Evolutionary conservation across 1,140 invertebrate species (phyloP), one percentile per base, ranked within the genome.

Genomic region (Polyergus mexicanus): DNA sequence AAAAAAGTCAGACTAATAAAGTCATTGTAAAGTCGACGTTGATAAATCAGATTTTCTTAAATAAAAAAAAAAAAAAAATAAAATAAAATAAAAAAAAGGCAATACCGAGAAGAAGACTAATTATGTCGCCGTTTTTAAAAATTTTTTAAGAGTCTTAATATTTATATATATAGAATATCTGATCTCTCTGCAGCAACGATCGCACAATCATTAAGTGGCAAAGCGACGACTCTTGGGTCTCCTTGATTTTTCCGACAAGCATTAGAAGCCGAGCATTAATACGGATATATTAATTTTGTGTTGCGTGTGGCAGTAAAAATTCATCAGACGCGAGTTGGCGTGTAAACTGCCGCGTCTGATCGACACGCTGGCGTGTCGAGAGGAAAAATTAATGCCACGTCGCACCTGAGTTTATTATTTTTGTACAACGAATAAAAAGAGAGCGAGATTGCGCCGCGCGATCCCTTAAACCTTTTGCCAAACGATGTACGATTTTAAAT

Each of bases 371-470:
- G 68, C 78, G 68, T 68, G 68, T 83, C 78, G 35, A 22, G 16
- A 32, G 1, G 3, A 32, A 28, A 65, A 77, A 66, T 32, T 85
- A 58, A 38, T 69, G 51, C 47, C 44, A 80, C 84, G 51, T 85
- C 38, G 25, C 60, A 68, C 5, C 47, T 62, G 63, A 85, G 78
- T 85, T 85, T 85, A 66, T 87, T 87, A 86, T 86, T 86, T 86
- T 88, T 88, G 85, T 84, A 88, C 85, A 88, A 88, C 85, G 85
- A 88, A 88, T 38, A 74, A 51, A 44, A 19, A 51, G 11, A 13
- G n/a, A 44, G n/a, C n/a, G 62, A 68, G 35, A 63, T 32, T 22
- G 28, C 22, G 56, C 35, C 25, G 35, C 25, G 38, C 51, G 44
- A 85, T 80, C 47, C 63, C 80, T 47, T 47, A 65, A 68, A 78